Base-by-base conservation (phyloP, 2,888 invertebrate genomes). In the Cyclophora punctaria region DNA sequence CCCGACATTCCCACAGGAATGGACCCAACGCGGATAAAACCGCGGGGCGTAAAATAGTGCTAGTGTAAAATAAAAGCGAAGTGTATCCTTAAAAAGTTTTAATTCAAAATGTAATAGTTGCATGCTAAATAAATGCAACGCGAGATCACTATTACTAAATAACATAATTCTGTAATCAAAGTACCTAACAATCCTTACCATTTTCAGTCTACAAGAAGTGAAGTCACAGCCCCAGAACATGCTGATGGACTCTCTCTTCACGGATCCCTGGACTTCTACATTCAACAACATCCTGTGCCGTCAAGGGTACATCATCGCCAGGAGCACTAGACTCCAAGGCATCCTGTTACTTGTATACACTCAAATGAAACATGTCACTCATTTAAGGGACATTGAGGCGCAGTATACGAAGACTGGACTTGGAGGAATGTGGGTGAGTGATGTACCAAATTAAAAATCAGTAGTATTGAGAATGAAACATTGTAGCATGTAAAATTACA, bases 351-450 rank as follows among this genome's bases (percentile, higher is more conserved):
- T 94, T 48, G 89, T 96, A 7, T 98, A 95, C 73, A 92, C 94
- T 37, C 91, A 94, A 57, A 89, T 95, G 62, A 92, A 92, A 66
- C 95, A 97, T 83, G 82, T 98, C 3, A 87, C 92, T n/a, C 93
- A 94, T 82, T 80, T 98, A 45, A 90, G 95, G 58, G 94, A 95
- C 67, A 92, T 98, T 49, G 96, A 98, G 76, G 92, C 95, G 2
- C 94, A 95, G 71, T 95, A 94, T 64, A 97, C 97, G 0, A 93
- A 94, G 66, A 97, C 98, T 50, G 98, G 98, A 2, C 90, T 98
- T 55, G 94, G 94, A 35, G 98, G 98, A 50, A 92, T 96, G 85
- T 98, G 97, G 98, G 96, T 96, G 86, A 90, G 93, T 72, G 20
- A 20, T 20, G 20, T 20, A 20, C 20, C 20, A 20, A 20, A 20